A percentile compares a stretch with the other conserved stretches of the same genome.
Conservation (phyloP, 1,140 invertebrate genomes). For the Dysdera silvatica region DNA sequence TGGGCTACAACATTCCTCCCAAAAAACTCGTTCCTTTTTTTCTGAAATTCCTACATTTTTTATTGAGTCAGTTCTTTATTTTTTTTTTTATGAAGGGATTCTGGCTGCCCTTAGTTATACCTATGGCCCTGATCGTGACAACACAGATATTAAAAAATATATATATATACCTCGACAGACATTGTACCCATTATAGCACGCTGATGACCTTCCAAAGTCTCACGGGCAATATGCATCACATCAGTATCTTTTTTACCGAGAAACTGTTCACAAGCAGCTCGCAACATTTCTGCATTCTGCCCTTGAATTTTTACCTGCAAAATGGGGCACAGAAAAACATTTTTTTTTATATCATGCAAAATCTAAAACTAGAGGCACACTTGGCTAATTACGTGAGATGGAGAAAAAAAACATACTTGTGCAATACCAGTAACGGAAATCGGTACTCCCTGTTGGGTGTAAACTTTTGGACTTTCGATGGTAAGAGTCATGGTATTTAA, state of each 20-base stretch:
- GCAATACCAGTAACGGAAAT: constrained; percentile 96
- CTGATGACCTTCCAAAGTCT: constrained; percentile 95
- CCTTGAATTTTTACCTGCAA: constrained; percentile 90
- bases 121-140: no score
- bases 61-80: no score
- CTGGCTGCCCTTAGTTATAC: no score
- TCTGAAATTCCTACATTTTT: constrained; percentile 2
- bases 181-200: constrained; percentile 97
- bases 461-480: constrained; percentile 59
- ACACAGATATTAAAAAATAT: not conserved
- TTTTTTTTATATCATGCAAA: not conserved
- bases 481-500: constrained; percentile 89
- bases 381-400: not conserved
- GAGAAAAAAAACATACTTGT: constrained; percentile 55
- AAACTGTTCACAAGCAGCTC: constrained; percentile 94
- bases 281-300: constrained; percentile 92
- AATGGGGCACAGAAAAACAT: not conserved
- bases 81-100: no score
- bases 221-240: constrained; percentile 86
- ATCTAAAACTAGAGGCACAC: not conserved
- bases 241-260: constrained; percentile 81
- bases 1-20: no score
- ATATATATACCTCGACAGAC: constrained; percentile 75
- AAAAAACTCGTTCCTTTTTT: no score
- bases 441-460: constrained; percentile 91